Evolutionary conservation across 2,888 invertebrate genomes (phyloP), one percentile per base, ranked within the genome.

Genomic region (Geophilus truncorum): DNA sequence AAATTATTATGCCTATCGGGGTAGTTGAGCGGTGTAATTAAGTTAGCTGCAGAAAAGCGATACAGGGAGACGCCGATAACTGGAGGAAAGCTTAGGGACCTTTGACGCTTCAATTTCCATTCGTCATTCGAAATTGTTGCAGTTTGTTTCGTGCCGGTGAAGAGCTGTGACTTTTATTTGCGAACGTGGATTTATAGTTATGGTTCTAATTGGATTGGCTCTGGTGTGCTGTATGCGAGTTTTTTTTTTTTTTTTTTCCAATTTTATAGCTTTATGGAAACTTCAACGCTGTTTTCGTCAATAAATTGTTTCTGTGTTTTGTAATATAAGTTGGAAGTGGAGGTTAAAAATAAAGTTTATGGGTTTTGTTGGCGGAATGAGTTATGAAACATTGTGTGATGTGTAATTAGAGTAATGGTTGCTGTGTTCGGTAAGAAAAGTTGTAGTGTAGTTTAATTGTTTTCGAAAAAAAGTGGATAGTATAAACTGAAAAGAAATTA

Each of bases 21-120:
- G 57, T 62, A 62, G 57, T 62, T 62, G 57, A 62, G 57, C 57
- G 7, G 57, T 62, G 57, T 62, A 62, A 62, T 62, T 62, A 62
- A 62, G 57, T 62, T 62, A 62, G 57, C 21, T 18, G 57, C 57
- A 23, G 57, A 62, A 62, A 62, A 62, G 21, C 57, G 57, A 62
- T 62, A 62, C 57, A 62, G 57, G 57, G 21, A 62, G 21, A 62
- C 23, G 57, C 57, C 57, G 23, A 62, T 62, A 62, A 62, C 57
- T n/a, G 40, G 15, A n/a, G 40, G 40, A 40, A 40, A 40, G 40
- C 40, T 40, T 40, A 1, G 40, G 40, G 40, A 40, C 40, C 40
- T 40, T 40, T 40, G 40, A 40, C 40, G 40, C n/a, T 40, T 40
- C 40, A 40, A 40, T 40, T 40, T 40, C 40, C 40, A 40, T 40